phyloP scores from a whole-genome alignment of 2,113 vertebrate species.

The Sceloporus tristichus region DNA sequence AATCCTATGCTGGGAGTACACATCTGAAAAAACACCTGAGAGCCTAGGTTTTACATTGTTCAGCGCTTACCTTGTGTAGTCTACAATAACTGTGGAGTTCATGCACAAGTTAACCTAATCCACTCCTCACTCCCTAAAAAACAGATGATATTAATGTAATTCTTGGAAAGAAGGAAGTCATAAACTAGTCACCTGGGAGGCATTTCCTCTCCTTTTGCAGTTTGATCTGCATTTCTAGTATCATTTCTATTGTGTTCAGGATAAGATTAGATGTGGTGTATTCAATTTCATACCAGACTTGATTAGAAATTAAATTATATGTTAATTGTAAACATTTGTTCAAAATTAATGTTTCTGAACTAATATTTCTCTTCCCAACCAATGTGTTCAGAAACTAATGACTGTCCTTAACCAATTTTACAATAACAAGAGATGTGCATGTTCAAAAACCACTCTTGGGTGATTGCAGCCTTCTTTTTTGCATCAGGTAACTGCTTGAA shows the following conservation, averaged over 20 bases:
- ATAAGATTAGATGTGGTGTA: conserved; percentile 26
- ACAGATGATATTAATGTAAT: conserved; percentile 11
- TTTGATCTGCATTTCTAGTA: neutral
- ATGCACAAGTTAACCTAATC: neutral
- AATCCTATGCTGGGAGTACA: neutral
- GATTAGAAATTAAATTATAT: conserved; percentile 64
- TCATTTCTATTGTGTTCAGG: neutral
- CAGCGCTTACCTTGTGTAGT: neutral
- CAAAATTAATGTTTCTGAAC: conserved; percentile 76
- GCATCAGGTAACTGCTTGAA: conserved; percentile 40
- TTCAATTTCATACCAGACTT: neutral
- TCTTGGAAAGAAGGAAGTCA: fast-evolving
- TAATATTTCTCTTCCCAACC: conserved; percentile 60
- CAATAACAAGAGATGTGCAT: neutral
- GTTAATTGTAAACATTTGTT: conserved; percentile 73
- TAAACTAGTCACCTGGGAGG: fast-evolving
- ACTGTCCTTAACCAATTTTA: conserved; percentile 56
- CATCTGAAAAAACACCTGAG: neutral
- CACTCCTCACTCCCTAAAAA: neutral
- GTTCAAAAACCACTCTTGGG: conserved; percentile 23
- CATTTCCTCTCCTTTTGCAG: fast-evolving
- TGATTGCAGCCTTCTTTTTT: conserved; percentile 38
- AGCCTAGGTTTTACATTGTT: neutral
- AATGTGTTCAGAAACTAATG: conserved; percentile 55
- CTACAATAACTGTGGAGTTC: neutral